Evolutionary conservation across 2,888 invertebrate species (phyloP), one percentile per base, ranked within the genome.

Genomic region (Mythimna lalbum): DNA sequence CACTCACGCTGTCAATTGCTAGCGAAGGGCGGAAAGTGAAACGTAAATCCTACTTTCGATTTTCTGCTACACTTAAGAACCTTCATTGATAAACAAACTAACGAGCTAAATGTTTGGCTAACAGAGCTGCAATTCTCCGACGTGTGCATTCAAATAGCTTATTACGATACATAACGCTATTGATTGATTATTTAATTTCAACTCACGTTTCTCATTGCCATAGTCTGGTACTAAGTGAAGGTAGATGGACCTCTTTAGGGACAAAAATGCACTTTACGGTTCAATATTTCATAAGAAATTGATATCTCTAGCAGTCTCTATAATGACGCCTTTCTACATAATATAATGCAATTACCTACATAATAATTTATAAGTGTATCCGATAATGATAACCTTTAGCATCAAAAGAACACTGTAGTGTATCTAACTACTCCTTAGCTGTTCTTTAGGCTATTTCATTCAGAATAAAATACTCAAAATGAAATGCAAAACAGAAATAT

Each of bases 131-230:
- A 77, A 59, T 63, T 69, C 63, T 67, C 21, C 65, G 61, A 39
- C 60, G 39, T n/a, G 33, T 63, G 80, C 72, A 84, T 84, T 71
- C 57, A 72, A 81, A 83, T 77, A 64, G 78, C 73, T 64, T 74
- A 68, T 83, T 76, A 78, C 59, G 59, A 61, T 63, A 69, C 66
- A 72, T 61, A 56, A 71, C 55, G 57, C 62, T 69, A 27, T 47
- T 56, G 68, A 76, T 65, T 21, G 63, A 53, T 49, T 66, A 50
- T 67, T 80, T 62, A 70, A 64, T 81, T 88, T 84, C 87, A 70
- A 75, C 80, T 81, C 86, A 88, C 88, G 87, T 84, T 69, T 72
- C 50, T 63, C 65, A 75, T 78, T 81, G 57, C 64, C 67, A 39
- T 61, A 31, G 49, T 55, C 21, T 76, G 7, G 31, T 50, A 76